Percentiles rank a stretch among this genome's conserved stretches.
Conservation (phyloP, 30 jellyfish, hydroid and myxozoan genomes). For the Hydra vulgaris region DNA sequence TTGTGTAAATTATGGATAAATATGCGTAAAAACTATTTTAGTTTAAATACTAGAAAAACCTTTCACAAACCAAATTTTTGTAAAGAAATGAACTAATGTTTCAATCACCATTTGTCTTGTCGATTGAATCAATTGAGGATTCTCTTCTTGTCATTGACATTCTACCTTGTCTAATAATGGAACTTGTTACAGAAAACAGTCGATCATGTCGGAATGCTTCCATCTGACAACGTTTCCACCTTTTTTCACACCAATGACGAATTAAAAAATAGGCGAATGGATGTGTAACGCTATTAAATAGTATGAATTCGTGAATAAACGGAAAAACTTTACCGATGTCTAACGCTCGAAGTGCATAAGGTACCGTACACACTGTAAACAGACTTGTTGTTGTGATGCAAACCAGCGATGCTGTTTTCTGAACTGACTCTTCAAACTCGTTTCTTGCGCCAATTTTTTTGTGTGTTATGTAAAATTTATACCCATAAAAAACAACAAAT, state of each 20-base stretch:
- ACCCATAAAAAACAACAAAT: neutral
- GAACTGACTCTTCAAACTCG: neutral
- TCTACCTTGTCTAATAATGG: neutral
- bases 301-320: neutral
- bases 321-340: neutral
- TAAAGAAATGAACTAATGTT: too few relatives aligned
- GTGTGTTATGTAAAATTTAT: neutral
- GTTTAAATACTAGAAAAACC: too few relatives aligned
- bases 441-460: neutral
- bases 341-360: neutral
- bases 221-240: neutral
- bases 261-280: neutral
- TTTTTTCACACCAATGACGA: neutral
- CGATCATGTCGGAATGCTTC: neutral
- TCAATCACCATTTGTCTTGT: too few relatives aligned
- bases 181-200: neutral
- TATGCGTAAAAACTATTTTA: too few relatives aligned
- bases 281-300: neutral
- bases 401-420: neutral
- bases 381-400: neutral
- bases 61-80: too few relatives aligned
- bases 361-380: neutral
- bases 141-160: neutral
- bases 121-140: neutral
- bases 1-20: too few relatives aligned